These are phyloP conservation scores for Knipowitschia caucasica DNA, from an alignment of 2,797 vertebrate genomes.

Conservation along the genomic window DNA sequence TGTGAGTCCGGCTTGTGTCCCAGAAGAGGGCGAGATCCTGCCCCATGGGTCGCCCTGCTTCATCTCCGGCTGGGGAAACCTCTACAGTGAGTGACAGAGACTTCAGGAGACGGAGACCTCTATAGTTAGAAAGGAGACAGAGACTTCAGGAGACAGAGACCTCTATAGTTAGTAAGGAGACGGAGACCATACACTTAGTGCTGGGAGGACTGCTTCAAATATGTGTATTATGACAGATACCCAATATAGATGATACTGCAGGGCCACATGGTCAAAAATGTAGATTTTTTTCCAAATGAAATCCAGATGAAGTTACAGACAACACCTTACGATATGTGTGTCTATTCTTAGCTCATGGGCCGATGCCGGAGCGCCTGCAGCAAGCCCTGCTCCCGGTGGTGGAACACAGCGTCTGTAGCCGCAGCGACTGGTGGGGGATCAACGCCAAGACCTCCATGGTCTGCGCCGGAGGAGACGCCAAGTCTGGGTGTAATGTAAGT, in stretches of 20 bases:
- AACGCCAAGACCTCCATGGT: slow-evolving; percentile 72
- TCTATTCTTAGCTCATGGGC: slow-evolving; percentile 66
- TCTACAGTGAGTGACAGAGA: slow-evolving; percentile 68
- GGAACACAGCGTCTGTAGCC: slow-evolving; percentile 71
- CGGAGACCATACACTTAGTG: no score
- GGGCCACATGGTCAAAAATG: no score
- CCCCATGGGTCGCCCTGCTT: slow-evolving; percentile 65
- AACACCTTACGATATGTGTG: no score
- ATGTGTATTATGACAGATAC: no score
- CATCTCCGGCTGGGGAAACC: slow-evolving; percentile 80
- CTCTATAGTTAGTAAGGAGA: no score
- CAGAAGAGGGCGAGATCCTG: slow-evolving; percentile 59
- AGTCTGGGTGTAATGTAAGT: slow-evolving; percentile 77
- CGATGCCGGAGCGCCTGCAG: slow-evolving; percentile 77
- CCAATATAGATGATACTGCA: no score
- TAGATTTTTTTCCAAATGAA: no score
- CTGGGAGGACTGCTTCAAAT: no score
- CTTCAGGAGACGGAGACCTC: background rate
- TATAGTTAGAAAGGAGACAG: background rate
- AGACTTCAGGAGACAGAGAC: background rate
- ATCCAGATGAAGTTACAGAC: no score
- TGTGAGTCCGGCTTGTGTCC: slow-evolving; percentile 70
- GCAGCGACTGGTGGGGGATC: slow-evolving; percentile 76
- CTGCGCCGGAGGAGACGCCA: slow-evolving; percentile 77
- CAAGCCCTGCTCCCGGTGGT: slow-evolving; percentile 80